Conservation (phyloP, 2,113 vertebrate genomes). For the Onychostoma macrolepis region DNA sequence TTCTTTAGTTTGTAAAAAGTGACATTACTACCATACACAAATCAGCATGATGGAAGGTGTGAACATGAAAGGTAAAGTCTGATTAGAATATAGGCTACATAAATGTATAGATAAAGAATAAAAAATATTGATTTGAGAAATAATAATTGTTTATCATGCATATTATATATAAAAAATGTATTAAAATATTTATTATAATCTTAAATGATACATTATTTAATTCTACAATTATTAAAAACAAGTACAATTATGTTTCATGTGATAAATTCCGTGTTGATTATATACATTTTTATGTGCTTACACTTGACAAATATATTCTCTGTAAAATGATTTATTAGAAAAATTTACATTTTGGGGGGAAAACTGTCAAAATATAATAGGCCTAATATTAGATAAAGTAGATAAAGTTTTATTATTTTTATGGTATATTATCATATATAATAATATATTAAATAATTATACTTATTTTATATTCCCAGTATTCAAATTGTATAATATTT, state of each 20-base stretch:
- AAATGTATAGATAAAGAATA: background rate
- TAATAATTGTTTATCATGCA: background rate
- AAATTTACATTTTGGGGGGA: too few species aligned
- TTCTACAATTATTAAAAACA: background rate
- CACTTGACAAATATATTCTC: background rate
- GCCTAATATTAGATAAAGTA: too few species aligned
- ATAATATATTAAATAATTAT: background rate
- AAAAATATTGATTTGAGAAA: background rate
- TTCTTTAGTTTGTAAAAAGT: conserved; percentile 11
- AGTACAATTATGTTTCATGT: background rate
- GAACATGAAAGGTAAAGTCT: background rate
- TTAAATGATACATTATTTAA: background rate
- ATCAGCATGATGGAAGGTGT: background rate
- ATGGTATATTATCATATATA: too few species aligned
- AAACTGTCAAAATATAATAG: background rate
- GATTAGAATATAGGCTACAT: background rate
- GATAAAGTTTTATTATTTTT: too few species aligned
- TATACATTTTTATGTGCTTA: background rate
- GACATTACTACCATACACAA: background rate
- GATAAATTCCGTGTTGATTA: background rate
- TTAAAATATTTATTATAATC: background rate
- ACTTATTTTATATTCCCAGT: background rate
- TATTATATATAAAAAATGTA: background rate
- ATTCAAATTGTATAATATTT: background rate
- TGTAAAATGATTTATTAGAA: background rate